Conservation (phyloP, 1,140 invertebrate genomes). For the Ceratina australensis region DNA sequence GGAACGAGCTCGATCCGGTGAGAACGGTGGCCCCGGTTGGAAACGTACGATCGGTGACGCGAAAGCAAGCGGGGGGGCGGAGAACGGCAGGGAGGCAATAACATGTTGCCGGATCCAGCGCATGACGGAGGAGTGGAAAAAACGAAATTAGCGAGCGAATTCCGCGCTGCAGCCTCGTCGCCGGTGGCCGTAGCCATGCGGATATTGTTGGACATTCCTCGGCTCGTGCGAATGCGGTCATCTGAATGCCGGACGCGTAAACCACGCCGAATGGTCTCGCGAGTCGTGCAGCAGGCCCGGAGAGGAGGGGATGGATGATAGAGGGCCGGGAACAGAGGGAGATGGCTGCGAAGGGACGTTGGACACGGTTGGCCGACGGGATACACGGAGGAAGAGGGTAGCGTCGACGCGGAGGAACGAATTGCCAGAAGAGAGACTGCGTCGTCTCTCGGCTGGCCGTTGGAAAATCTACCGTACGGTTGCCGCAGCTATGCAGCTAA, state of each 20-base stretch:
- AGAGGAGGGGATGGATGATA: slow-evolving; percentile 42
- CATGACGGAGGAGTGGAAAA: slow-evolving; percentile 55
- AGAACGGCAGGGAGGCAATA: slow-evolving; percentile 31
- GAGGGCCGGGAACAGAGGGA: slow-evolving; percentile 44
- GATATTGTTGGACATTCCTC: slow-evolving; percentile 79
- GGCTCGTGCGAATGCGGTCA: slow-evolving; percentile 77
- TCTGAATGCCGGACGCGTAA: slow-evolving; percentile 78
- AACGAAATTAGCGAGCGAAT: slow-evolving; percentile 71
- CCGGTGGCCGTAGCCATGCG: slow-evolving; percentile 70
- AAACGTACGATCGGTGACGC: slow-evolving; percentile 47
- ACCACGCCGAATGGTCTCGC: slow-evolving; percentile 76
- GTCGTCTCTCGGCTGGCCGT: slow-evolving; percentile 43
- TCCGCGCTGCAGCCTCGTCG: slow-evolving; percentile 71
- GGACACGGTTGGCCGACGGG: no score
- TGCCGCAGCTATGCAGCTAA: slow-evolving; percentile 74
- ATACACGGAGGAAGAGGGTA: slow-evolving; percentile 25
- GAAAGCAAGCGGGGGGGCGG: slow-evolving; percentile 16
- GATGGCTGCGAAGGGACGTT: slow-evolving; percentile 45
- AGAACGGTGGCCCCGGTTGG: slow-evolving; percentile 29
- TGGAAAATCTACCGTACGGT: slow-evolving; percentile 70
- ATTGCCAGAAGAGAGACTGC: slow-evolving; percentile 24
- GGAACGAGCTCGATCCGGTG: slow-evolving; percentile 27
- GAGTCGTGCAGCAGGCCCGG: slow-evolving; percentile 64
- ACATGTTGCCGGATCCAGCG: slow-evolving; percentile 42
- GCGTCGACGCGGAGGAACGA: slow-evolving; percentile 32